Base-by-base conservation (phyloP, 1,140 invertebrate genomes). In the Drosophila littoralis region DNA sequence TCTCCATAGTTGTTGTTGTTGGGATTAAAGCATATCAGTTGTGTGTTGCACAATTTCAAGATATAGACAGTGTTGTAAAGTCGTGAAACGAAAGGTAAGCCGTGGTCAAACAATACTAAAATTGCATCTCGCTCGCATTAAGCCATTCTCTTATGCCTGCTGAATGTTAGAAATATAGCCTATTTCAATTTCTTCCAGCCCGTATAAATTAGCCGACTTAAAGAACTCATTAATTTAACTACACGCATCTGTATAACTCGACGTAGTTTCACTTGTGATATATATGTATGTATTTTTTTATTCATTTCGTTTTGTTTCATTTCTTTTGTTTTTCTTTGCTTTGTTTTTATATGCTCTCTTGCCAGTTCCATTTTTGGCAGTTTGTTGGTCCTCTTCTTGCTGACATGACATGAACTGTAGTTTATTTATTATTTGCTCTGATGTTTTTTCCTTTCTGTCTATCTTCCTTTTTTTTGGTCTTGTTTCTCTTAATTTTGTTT, bases 361-460 rank as follows among this genome's bases (percentile, higher is more conserved):
- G 45, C 50, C 57, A 46, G 36, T 63, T 69, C 40, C 57, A 58
- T 58, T 69, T 55, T 69, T 69, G 57, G 65, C 66, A 61, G 64
- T 50, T 69, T 69, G 58, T 63, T 68, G 36, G 45, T 75, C 33
- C 55, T 70, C 48, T 70, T 50, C 52, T 40, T 75, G 72, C 65
- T 69, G 72, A 75, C 72, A 75, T 75, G 72, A 75, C 72, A 74
- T 74, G 71, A 68, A 74, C 71, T 74, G 71, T 74, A 74, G 72
- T 75, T 75, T 75, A 75, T 75, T 75, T 75, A 75, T 70, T 75
- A 75, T 75, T 75, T 75, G 48, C 70, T 67, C 63, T 46, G 63
- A 66, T 58, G 69, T 32, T 59, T 54, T 46, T 22, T 40, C 32
- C 51, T 38, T 32, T 15, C 10, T n/a, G 6, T 36, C 33, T 13